Conservation (phyloP, 35 echinoderm and acorn worm species). For the Apostichopus japonicus region DNA sequence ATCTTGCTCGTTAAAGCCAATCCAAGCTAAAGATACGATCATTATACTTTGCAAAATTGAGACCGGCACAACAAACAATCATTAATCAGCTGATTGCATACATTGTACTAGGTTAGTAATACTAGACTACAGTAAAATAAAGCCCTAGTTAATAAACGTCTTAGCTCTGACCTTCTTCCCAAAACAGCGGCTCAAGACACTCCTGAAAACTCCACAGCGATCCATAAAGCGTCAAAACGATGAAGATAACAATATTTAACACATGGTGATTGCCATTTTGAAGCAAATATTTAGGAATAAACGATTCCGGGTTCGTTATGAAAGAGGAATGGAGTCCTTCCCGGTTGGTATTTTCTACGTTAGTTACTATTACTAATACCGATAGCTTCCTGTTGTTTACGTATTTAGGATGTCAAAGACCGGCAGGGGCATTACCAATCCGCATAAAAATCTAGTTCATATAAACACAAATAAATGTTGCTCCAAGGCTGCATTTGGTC, state of each 20-base stretch:
- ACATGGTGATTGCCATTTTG: conserved; percentile 49
- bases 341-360: background rate
- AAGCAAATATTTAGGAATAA: background rate
- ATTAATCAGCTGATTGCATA: conserved; percentile 28
- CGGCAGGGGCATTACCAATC: background rate
- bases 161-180: conserved; percentile 40
- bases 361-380: too few species aligned
- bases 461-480: background rate
- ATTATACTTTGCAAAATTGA: background rate
- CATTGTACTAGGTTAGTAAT: background rate
- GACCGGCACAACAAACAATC: background rate
- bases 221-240: conserved; percentile 63
- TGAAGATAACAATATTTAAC: conserved; percentile 50
- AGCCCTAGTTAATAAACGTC: background rate
- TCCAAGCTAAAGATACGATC: background rate
- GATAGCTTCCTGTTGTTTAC: background rate
- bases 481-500: too few species aligned
- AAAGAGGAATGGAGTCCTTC: background rate
- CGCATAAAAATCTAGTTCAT: background rate
- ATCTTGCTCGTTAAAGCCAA: background rate
- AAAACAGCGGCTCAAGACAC: conserved; percentile 55
- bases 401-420: conserved; percentile 10
- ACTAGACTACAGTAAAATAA: background rate
- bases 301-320: conserved; percentile 25
- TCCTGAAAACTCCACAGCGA: conserved; percentile 46